phyloP scores from a whole-genome alignment of 1,140 invertebrate genomes.

The Drosophila grimshawi region DNA sequence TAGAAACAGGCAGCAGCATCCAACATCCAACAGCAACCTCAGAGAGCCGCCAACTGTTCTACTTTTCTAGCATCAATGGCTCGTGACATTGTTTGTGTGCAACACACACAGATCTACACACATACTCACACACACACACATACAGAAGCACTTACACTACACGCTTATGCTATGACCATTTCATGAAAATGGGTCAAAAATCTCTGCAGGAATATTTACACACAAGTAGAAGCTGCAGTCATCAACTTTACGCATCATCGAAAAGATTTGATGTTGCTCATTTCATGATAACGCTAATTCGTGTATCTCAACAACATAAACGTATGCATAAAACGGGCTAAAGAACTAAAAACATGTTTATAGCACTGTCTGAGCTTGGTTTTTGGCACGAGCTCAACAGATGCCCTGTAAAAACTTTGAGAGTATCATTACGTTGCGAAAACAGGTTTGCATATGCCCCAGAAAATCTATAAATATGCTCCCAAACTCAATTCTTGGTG shows the following conservation, averaged over 20 bases:
- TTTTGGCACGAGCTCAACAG: not conserved
- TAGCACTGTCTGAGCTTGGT: constrained; percentile 3
- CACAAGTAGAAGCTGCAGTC: not conserved
- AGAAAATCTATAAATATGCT: not conserved
- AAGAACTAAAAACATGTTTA: constrained; percentile 34
- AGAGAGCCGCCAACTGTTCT: constrained; percentile 63
- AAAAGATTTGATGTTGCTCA: not conserved
- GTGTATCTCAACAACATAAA: constrained; percentile 17
- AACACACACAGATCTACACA: constrained; percentile 2
- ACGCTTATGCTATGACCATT: constrained; percentile 23
- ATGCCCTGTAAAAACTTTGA: constrained; percentile 2
- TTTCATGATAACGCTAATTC: constrained; percentile 4
- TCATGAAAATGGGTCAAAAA: constrained; percentile 18
- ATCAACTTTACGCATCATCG: not conserved
- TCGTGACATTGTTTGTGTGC: constrained; percentile 69
- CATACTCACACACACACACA: constrained; percentile 30
- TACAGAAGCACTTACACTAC: constrained; percentile 12
- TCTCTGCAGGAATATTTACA: not conserved
- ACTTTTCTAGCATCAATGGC: constrained; percentile 79
- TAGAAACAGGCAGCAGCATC: constrained; percentile 5
- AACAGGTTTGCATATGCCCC: not conserved
- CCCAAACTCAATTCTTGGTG: no score
- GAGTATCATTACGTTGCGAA: not conserved
- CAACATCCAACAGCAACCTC: constrained; percentile 36
- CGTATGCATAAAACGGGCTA: constrained; percentile 2